Evolutionary conservation across 1,140 invertebrate species (phyloP), one percentile per base, ranked within the genome.

Genomic region (Solenopsis fugax): DNA sequence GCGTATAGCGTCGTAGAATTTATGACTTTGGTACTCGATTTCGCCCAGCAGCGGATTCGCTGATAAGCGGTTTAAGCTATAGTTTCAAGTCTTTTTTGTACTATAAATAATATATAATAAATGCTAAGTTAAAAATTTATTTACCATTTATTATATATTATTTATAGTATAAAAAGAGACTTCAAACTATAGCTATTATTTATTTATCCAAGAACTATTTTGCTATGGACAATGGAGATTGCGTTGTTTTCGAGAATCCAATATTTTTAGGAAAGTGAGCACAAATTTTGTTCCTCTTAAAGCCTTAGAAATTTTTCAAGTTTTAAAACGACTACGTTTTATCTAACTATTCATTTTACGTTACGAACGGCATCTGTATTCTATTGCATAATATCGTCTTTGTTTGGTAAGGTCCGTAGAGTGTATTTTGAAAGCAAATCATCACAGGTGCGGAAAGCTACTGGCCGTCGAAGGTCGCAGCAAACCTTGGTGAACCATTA

Each of bases 401-500:
- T 34, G 45, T 37, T 77, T 48, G 82, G 21, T 62, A 84, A 60
- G 52, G 18, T 81, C 9, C 34, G 9, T 71, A 54, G 54, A 58
- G 69, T 84, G 41, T 82, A 58, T 48, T 76, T 58, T 50, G 34
- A 64, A 3, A 10, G 52, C 58, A 69, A 89, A 24, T 56, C 41
- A 73, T 89, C 60, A 9, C 58, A 87, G 77, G 78, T 89, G 72
- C 75, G 24, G 85, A 88, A 87, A 85, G 80, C 56, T 48, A 80
- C 64, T 69, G 54, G 81, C 90, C 90, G 88, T 90, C 90, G 88
- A 81, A 88, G 81, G 73, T 89, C 89, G 64, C 69, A 10, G 29
- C n/a, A 60, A 80, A 91, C 78, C 92, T 91, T 92, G 76, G 90
- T 60, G 80, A 87, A 91, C 90, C 92, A 91, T 93, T 93, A 93